Base-by-base conservation (phyloP, 2,888 invertebrate species). In the Odontocolon sp. region DNA sequence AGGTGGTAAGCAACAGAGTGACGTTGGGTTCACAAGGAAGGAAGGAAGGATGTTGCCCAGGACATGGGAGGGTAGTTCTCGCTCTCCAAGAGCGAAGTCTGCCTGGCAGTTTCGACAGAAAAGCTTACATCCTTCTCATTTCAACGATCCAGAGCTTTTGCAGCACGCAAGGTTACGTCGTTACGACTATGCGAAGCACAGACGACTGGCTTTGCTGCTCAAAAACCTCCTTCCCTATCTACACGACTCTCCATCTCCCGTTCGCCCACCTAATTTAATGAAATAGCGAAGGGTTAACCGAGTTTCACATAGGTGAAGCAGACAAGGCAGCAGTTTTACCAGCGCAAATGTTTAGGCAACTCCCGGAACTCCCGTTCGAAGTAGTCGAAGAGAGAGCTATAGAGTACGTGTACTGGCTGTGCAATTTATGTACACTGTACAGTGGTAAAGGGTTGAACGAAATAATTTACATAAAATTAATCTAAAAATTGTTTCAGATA, bases 251-350 rank as follows among this genome's bases (percentile, higher is more conserved):
- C 66, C 26, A 63, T 36, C 52, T 31, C 33, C 70, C 45, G 54
- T 61, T 66, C 64, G 54, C 59, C 52, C 71, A 86, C 80, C 87
- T 88, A 87, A 88, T 88, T 88, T 89, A 89, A 89, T 89, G 89
- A 89, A 89, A 88, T 87, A 87, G 87, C 87, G 83, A 86, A 86
- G 87, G 87, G 87, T 87, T 89, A 87, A 86, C 84, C 83, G 80
- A 85, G 84, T 81, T 85, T 78, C 85, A 36, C 67, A 73, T 83
- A 78, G 80, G 81, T 85, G 84, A 83, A 83, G 83, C 84, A 86
- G 82, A 47, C 66, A 81, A 59, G 42, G 28, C 66, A 71, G 54
- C 75, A 79, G 77, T 81, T 81, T 81, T 79, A 64, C 56, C 76
- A 80, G 81, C 83, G 84, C 84, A 87, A 88, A 88, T 88, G 88